Base-by-base conservation (phyloP, 2,113 vertebrate genomes). In the Pyxicephalus adspersus region DNA sequence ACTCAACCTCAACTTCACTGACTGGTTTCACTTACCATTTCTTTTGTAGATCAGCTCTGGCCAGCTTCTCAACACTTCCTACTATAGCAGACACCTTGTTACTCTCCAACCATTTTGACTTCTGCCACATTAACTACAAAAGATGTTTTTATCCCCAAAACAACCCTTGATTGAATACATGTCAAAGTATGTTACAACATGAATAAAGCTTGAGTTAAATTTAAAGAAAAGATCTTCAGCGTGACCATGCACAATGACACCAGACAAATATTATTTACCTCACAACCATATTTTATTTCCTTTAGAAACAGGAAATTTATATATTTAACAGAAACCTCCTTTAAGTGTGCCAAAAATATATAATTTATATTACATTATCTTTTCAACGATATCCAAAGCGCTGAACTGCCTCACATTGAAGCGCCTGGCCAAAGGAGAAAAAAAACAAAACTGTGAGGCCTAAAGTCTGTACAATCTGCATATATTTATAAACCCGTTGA, bases 321-420 rank as follows among this genome's bases (percentile, higher is more conserved):
- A 45, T 34, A 22, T 72, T 34, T 11, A 64, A 72, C 78, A 58
- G 52, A 67, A 78, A 78, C 57, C 61, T 81, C 23, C 34, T 72
- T 72, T 55, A 28, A 63, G 58, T 73, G 78, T 81, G 68, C 67
- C 68, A 81, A 73, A 72, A 81, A 81, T 81, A 81, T 81, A 81
- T 81, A 81, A 73, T 73, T 81, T 81, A 81, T 51, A 54, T 64
- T 26, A 64, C 60, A 64, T 81, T 63, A 20, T 81, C 57, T 38
- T 17, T 70, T 38, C 50, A 15, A 72, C 66, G 4, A 18, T 61
- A 63, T 45, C 23, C 66, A 63, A 31, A 63, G 58, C 26, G 64
- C 50, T 29, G 15, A 68, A 38, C 20, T 20, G 64, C n/a, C 31
- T 64, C 28, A n/a, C 64, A 4, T 26, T 19, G n/a, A n/a, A 9